A percentile compares a stretch with the other conserved stretches of the same genome.
Conservation (phyloP, 2,113 vertebrate species). For the Apodemus sylvaticus region DNA sequence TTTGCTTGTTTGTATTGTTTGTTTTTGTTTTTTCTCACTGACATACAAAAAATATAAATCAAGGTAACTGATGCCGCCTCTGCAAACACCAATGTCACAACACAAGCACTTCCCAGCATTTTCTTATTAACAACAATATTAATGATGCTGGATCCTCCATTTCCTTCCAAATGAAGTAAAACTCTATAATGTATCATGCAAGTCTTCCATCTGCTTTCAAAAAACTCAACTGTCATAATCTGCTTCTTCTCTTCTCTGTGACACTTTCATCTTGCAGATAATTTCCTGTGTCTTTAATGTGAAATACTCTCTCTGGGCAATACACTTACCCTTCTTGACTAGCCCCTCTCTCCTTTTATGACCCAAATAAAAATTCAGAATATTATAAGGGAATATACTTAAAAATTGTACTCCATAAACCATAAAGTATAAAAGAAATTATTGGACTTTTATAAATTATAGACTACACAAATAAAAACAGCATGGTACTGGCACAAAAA, state of each 20-base stretch:
- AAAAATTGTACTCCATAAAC: not conserved
- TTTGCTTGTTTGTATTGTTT: too few relatives aligned
- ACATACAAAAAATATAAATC: slow-evolving; percentile 9
- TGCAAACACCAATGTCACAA: not conserved
- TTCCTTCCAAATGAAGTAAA: slow-evolving; percentile 11
- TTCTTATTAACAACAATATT: not conserved
- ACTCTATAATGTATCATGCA: not conserved
- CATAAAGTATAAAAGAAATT: not conserved
- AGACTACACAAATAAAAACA: not conserved
- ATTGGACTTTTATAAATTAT: not conserved
- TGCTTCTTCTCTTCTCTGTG: not conserved
- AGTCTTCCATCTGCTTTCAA: not conserved
- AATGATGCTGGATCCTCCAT: not conserved
- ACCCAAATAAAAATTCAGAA: not conserved
- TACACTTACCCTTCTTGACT: not conserved
- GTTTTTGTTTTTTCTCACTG: not conserved
- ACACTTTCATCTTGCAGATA: too few relatives aligned
- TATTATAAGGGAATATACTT: not conserved
- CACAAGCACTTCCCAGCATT: not conserved
- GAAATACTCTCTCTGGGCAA: not conserved
- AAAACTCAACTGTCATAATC: not conserved
- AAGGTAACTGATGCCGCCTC: not conserved
- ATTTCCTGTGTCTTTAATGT: not conserved
- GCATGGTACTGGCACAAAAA: not conserved
- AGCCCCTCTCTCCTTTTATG: not conserved